A percentile compares a stretch with the other conserved stretches of the same genome.
These are phyloP conservation scores for Bujurquina vittata DNA, from an alignment of 2,113 vertebrate genomes.

Conservation along the genomic window DNA sequence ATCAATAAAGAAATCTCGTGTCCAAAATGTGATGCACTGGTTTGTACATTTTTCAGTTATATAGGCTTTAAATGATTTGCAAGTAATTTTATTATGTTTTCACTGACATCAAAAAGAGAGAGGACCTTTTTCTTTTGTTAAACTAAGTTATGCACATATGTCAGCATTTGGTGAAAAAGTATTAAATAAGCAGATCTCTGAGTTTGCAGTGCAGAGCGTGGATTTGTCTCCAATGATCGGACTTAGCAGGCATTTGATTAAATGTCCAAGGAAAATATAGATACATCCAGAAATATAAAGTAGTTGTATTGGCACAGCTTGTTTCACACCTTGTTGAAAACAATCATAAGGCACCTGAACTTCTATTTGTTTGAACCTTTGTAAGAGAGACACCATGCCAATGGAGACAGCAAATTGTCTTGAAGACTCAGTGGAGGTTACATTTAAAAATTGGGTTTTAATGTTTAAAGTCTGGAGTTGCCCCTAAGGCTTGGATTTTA, in stretches of 20 bases:
- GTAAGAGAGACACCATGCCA: background rate
- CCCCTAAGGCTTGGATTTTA: background rate
- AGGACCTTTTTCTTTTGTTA: background rate
- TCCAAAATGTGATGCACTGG: background rate
- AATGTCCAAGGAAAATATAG: background rate
- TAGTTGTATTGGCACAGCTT: background rate
- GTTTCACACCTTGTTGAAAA: background rate
- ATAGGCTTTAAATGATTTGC: background rate
- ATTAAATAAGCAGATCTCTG: background rate
- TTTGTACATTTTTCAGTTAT: background rate
- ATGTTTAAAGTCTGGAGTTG: background rate
- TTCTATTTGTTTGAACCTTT: background rate
- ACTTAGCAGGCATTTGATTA: background rate
- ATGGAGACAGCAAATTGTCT: background rate
- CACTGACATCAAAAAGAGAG: background rate
- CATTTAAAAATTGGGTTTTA: background rate
- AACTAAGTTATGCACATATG: background rate
- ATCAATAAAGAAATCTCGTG: background rate
- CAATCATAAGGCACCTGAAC: background rate
- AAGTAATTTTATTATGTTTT: background rate
- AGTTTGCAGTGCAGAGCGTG: background rate
- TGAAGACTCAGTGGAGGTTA: background rate
- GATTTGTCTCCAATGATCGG: background rate
- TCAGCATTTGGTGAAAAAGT: no score
- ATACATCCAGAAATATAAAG: background rate